phyloP scores from a whole-genome alignment of 2,113 vertebrate genomes.

The Hoplias malabaricus region DNA sequence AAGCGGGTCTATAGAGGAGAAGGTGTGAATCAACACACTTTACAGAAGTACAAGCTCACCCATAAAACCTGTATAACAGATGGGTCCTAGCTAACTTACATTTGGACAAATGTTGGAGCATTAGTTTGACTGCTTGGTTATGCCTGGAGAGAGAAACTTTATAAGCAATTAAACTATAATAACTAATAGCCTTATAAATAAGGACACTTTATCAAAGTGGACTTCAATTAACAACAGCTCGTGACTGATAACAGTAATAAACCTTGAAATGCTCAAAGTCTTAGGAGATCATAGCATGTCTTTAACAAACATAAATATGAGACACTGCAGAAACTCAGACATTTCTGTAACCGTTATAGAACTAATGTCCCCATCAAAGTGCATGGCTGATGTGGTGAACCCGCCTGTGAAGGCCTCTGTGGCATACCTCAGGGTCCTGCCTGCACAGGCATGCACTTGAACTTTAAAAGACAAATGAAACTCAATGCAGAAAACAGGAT shows the following conservation, averaged over 20 bases:
- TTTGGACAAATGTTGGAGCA: too few species aligned
- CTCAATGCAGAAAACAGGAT: conserved; percentile 35
- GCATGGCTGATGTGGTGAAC: neutral
- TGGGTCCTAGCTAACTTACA: too few species aligned
- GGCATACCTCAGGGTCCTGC: neutral
- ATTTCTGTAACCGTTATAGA: neutral
- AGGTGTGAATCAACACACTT: conserved; percentile 40
- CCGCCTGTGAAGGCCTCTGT: conserved; percentile 9
- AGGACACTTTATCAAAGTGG: neutral
- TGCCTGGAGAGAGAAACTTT: too few species aligned
- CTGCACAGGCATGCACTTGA: conserved; percentile 47
- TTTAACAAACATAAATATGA: neutral
- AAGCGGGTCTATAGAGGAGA: neutral
- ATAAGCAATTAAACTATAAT: neutral
- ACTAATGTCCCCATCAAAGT: neutral
- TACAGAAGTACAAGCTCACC: neutral
- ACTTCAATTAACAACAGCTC: neutral
- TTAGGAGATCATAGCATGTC: neutral
- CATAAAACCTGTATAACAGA: neutral
- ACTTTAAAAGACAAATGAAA: conserved; percentile 38
- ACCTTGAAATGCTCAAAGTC: neutral
- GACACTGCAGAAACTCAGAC: neutral
- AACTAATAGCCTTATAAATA: neutral
- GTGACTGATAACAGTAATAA: neutral
- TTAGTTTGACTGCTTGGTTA: too few species aligned